Evolutionary conservation across 2,113 vertebrate species (phyloP).

Genomic region (Vidua macroura): DNA sequence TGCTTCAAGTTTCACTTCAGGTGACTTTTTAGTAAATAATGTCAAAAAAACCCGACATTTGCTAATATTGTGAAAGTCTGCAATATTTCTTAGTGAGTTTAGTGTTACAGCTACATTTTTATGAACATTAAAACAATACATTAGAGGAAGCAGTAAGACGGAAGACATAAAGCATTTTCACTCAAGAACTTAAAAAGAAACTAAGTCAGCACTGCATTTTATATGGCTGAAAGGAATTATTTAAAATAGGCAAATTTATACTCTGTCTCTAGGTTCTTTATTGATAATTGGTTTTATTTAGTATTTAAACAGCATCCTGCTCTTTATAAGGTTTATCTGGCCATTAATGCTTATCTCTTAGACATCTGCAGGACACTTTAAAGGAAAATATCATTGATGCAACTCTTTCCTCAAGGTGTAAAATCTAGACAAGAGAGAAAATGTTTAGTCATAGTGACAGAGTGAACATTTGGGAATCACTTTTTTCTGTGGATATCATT

Average conservation of each 20-base stretch:
- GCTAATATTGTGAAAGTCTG: background rate
- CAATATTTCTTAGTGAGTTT: background rate
- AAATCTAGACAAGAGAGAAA: conserved; percentile 76
- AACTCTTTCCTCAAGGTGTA: conserved; percentile 76
- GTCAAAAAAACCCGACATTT: background rate
- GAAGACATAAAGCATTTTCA: background rate
- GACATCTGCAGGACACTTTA: conserved; percentile 56
- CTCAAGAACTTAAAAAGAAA: background rate
- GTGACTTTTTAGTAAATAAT: background rate
- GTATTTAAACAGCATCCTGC: background rate
- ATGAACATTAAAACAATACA: background rate
- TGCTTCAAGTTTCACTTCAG: background rate
- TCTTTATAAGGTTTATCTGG: conserved; percentile 43
- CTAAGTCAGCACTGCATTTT: background rate
- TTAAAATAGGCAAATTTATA: conserved; percentile 16
- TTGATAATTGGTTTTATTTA: conserved; percentile 54
- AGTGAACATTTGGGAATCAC: conserved; percentile 82
- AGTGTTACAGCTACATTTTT: background rate
- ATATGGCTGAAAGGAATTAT: background rate
- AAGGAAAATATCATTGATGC: conserved; percentile 74
- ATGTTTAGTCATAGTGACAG: conserved; percentile 86
- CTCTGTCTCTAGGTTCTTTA: background rate
- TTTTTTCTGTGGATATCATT: conserved; percentile 87
- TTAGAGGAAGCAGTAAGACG: background rate
- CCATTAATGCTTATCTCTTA: conserved; percentile 59